These are phyloP conservation scores for Diplosoma virens DNA, from an alignment of 23 tunicate species.

Conservation along the genomic window DNA sequence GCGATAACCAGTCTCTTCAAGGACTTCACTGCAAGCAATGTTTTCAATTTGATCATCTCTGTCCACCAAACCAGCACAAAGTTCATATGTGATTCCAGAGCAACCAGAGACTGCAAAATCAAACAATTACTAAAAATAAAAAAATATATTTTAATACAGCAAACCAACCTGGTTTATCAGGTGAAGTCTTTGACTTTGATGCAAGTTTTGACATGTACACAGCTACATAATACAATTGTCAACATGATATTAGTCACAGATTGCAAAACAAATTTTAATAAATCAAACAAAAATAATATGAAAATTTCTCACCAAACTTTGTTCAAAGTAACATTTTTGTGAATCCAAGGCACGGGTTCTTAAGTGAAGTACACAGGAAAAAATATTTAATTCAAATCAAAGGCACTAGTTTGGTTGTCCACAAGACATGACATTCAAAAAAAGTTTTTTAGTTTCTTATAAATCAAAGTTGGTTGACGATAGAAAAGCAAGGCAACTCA, in stretches of 20 bases:
- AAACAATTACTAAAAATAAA: neutral
- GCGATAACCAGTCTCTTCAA: constrained; percentile 85
- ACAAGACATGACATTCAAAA: too few species aligned
- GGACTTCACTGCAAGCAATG: constrained; percentile 76
- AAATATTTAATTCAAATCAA: too few species aligned
- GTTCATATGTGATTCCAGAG: constrained; percentile 50
- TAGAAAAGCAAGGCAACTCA: too few species aligned
- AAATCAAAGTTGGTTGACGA: too few species aligned
- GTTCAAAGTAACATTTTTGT: too few species aligned
- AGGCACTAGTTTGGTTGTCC: too few species aligned
- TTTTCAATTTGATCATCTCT: constrained; percentile 28
- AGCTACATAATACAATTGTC: constrained; percentile 27
- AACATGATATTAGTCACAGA: too few species aligned
- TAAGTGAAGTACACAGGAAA: neutral
- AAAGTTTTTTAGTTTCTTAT: too few species aligned
- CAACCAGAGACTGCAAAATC: constrained; percentile 13
- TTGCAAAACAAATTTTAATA: too few species aligned
- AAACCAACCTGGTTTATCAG: neutral
- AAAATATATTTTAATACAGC: neutral
- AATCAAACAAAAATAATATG: too few species aligned
- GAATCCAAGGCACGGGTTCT: too few species aligned
- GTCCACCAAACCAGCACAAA: constrained; percentile 85
- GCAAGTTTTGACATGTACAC: constrained; percentile 37
- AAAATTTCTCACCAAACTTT: too few species aligned
- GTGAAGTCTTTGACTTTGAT: neutral